A percentile compares a stretch with the other conserved stretches of the same genome.
These are phyloP conservation scores for Zosterops lateralis DNA, from an alignment of 2,113 vertebrate species.

Conservation along the genomic window DNA sequence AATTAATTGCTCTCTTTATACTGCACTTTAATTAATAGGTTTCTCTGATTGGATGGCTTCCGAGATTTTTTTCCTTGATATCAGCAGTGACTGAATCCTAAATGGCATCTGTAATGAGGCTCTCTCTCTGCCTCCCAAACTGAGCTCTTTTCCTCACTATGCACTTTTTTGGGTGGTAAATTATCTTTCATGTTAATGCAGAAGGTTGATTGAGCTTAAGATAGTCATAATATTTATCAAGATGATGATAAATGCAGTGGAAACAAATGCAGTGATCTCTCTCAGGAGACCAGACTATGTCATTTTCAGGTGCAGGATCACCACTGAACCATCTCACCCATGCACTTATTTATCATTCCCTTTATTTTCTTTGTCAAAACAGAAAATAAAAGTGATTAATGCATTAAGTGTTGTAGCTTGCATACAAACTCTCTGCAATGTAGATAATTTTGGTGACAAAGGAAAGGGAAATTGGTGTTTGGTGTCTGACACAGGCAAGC, in stretches of 20 bases:
- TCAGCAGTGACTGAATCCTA: neutral
- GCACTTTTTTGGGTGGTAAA: neutral
- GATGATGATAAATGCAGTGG: neutral
- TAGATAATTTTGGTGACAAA: neutral
- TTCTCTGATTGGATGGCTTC: neutral
- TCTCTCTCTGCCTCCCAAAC: neutral
- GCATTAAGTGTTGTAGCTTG: neutral
- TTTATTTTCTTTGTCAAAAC: neutral
- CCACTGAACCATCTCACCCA: neutral
- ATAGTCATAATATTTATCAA: neutral
- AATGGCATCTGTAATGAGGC: neutral
- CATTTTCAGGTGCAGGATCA: neutral
- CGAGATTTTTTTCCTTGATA: neutral
- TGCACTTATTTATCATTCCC: neutral
- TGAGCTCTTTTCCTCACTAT: neutral
- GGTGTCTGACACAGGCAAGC: neutral
- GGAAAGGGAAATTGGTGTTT: neutral
- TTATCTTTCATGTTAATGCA: neutral
- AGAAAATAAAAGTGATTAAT: neutral
- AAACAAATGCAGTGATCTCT: neutral
- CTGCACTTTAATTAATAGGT: neutral
- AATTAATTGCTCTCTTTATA: conserved; percentile 5
- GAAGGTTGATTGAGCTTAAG: neutral
- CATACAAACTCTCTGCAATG: neutral
- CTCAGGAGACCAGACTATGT: neutral